Evolutionary conservation across 2,888 invertebrate species (phyloP), one percentile per base, ranked within the genome.

Genomic region (Megaustenia siamemsis): DNA sequence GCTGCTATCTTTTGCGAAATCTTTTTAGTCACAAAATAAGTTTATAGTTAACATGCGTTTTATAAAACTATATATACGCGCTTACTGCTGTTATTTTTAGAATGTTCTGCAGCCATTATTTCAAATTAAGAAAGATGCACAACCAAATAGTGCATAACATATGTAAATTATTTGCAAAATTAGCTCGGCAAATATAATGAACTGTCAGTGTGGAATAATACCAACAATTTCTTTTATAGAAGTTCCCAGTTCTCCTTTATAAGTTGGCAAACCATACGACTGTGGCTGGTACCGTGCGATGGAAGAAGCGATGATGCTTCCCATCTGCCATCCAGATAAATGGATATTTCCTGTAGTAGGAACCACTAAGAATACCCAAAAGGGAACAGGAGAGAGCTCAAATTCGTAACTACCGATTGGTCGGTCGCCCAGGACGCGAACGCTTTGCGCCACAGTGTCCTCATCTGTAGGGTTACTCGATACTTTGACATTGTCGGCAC

Each of bases 251-350:
- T 10, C 21, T 8, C 24, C 45, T n/a, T 32, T 81, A 87, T 43
- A 87, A 75, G 56, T 87, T 84, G 35, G 86, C 87, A 49, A 84
- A 87, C 86, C 86, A 87, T n/a, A 49, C 56, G n/a, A 82, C 60
- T 32, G 63, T 68, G 0, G 87, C 87, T 21, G 82, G 73, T 15
- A 79, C 71, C 6, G 73, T 82, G 53, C 82, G 79, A 49, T 87
- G 87, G 79, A 87, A 87, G 69, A 84, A 84, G 35, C 84, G 77
- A 28, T 86, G 80, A 76, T 87, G 87, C 68, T 82, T 82, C 87
- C 87, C 73, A 87, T 78, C 68, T 87, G 81, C 87, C 87, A 87
- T 43, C 87, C 87, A 0, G 87, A 87, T 68, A 87, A 60, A 56
- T 85, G 86, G 75, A 87, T 75, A 40, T 82, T 28, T 40, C 84